Base-by-base conservation (phyloP, 2,113 vertebrate species). In the Oryzias curvinotus region DNA sequence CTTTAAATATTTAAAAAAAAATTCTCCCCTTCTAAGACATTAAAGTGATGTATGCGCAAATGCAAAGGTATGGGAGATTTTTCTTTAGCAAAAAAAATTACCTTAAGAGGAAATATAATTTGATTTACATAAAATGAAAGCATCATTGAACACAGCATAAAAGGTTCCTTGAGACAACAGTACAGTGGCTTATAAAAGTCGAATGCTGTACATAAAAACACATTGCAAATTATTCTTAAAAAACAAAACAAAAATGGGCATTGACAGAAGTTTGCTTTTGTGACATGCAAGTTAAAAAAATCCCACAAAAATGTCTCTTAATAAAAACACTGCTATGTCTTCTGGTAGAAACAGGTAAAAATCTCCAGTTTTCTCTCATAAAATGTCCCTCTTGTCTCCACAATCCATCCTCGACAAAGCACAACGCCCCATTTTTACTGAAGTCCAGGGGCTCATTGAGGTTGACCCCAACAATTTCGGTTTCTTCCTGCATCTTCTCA, bases 31-130 rank as follows among this genome's bases (percentile, higher is more conserved):
- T 91, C 78, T 85, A 86, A 90, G 86, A 93, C 90, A 84, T 82
- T 82, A 73, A 81, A 84, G 92, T 85, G 78, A 91, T 81, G 79
- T 74, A 88, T 88, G 71, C 73, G 82, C 81, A 81, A 91, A 90
- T 78, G 71, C 42, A 78, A 84, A 52, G 17, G 3, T 57, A 52
- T 83, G 81, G 78, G 83, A 78, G 70, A 82, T 70, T n/a, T 17
- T 17, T 46, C 14, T 17, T 5, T 54, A 61, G 61, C 82, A 88
- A 91, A 90, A 91, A 91, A 73, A 58, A 53, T 30, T 56, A 58
- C 64, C 51, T 70, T 69, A 86, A 84, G 81, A 93, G 94, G 87
- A 94, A 95, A 93, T 87, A 89, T 78, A 88, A 85, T 77, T 90
- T 75, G 60, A 89, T 93, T 85, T 93, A 68, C 90, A 92, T 78